phyloP scores from a whole-genome alignment of 2,113 vertebrate genomes.

The Oriolus oriolus region DNA sequence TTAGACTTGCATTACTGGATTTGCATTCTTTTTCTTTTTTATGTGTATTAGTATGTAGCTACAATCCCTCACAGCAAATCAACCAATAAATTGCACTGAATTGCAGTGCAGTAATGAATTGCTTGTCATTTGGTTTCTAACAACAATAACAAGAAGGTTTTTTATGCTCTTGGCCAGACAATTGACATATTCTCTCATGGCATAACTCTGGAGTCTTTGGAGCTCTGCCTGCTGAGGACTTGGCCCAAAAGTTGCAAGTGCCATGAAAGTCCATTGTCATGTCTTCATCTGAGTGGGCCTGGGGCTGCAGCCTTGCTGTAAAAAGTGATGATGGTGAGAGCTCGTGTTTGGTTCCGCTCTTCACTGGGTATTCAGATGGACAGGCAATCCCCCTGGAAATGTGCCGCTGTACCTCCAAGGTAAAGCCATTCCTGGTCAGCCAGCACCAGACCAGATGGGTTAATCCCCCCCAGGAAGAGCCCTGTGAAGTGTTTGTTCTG shows the following conservation, averaged over 20 bases:
- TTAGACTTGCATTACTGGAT: constrained; percentile 49
- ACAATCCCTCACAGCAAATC: constrained; percentile 57
- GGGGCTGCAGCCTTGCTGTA: neutral
- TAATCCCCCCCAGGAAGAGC: neutral
- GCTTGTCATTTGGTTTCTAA: constrained; percentile 41
- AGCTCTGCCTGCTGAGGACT: constrained; percentile 11
- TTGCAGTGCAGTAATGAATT: constrained; percentile 51
- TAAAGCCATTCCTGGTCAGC: neutral
- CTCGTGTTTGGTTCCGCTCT: neutral
- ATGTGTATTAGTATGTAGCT: constrained; percentile 30
- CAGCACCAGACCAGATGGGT: neutral
- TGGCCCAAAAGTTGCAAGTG: neutral
- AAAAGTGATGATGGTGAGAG: neutral
- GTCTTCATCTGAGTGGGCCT: neutral
- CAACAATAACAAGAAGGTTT: constrained; percentile 2
- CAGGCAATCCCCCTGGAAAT: neutral
- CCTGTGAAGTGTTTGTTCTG: neutral
- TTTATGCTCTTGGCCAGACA: constrained; percentile 27
- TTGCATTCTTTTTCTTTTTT: constrained; percentile 58
- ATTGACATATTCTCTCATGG: neutral
- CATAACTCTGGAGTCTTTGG: constrained; percentile 21
- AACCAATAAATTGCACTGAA: constrained; percentile 58
- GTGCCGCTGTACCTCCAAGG: neutral
- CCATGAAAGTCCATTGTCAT: neutral
- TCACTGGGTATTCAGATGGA: neutral